Base-by-base conservation (phyloP, 2,113 vertebrate species). In the Misgurnus mizolepis region DNA sequence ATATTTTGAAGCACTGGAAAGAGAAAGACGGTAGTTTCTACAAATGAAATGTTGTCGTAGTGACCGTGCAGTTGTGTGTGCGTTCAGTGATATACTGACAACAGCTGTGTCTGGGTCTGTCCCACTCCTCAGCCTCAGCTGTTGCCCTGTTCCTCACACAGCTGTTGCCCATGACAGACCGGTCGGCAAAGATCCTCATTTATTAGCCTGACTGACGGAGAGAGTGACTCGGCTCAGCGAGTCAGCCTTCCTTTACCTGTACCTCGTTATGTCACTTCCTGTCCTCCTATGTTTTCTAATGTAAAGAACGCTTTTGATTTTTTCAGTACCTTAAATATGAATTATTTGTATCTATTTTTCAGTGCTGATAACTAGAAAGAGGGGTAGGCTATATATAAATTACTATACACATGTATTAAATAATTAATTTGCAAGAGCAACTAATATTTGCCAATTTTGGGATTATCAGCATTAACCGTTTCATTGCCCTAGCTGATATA, bases 121-220 rank as follows among this genome's bases (percentile, higher is more conserved):
- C 88, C 89, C 90, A 88, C 88, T 90, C 92, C 89, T 86, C 88
- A 90, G 89, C 91, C 92, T 97, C 97, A 96, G 96, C 94, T 97
- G 96, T 94, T 94, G 94, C 92, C 94, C 93, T 93, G 92, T 94
- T 93, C 93, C 89, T 87, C 85, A 90, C 93, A 94, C 96, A 98
- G 96, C 97, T 98, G 96, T 94, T 95, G 88, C 88, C 88, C 88
- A 89, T 89, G 89, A 88, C 85, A 91, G 88, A 90, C 91, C 81
- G 81, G 85, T 84, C 92, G 89, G 88, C 92, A 93, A 94, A 94
- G 94, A 90, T 83, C 83, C 89, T 90, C 85, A 91, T 94, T 94
- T 93, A 94, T 93, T 93, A 93, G 91, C 91, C 91, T 90, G 92
- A 89, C 78, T 79, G 85, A 78, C 67, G 84, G 79, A 79, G 75